Evolutionary conservation across 2,888 invertebrate species (phyloP).

Genomic region (Cyclophora albipunctata): DNA sequence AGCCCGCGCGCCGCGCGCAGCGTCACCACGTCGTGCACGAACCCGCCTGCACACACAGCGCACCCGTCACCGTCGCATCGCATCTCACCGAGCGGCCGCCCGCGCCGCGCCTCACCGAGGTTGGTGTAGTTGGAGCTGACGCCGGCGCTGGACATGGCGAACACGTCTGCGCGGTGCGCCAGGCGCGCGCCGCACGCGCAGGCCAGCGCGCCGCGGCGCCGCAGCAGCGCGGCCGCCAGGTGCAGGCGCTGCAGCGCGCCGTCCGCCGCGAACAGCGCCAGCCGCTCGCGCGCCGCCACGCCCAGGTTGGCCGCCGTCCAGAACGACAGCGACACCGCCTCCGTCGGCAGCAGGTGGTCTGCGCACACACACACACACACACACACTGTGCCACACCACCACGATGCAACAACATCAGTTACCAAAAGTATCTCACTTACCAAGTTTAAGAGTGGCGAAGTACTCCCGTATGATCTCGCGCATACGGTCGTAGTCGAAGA

Average conservation of each 20-base stretch:
- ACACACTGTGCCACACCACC: background rate
- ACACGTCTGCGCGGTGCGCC: conserved; percentile 46
- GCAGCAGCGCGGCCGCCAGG: conserved; percentile 42
- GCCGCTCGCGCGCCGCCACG: conserved; percentile 48
- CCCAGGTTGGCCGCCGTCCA: conserved; percentile 65
- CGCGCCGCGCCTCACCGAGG: conserved; percentile 22
- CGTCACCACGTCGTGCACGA: conserved; percentile 66
- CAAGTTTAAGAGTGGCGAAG: conserved; percentile 38
- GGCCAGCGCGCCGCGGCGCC: conserved; percentile 18
- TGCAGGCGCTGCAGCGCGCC: conserved; percentile 56
- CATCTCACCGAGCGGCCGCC: background rate
- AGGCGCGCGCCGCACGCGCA: conserved; percentile 52
- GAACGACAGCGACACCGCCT: conserved; percentile 61
- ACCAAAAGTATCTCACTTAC: conserved; percentile 17
- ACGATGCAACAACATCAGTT: too few relatives aligned
- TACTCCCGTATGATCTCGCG: conserved; percentile 33
- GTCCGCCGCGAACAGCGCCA: conserved; percentile 52
- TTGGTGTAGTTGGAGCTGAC: conserved; percentile 62
- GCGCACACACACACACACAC: conserved; percentile 3
- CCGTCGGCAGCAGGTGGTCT: conserved; percentile 44
- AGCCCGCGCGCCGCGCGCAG: conserved; percentile 38
- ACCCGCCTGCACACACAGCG: conserved; percentile 45
- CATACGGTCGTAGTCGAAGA: conserved; percentile 52
- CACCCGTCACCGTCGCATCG: conserved; percentile 24
- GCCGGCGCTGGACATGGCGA: conserved; percentile 64